Base-by-base conservation (phyloP, 37 sponge, comb jelly and placozoan species). In the Crambe crambe region DNA sequence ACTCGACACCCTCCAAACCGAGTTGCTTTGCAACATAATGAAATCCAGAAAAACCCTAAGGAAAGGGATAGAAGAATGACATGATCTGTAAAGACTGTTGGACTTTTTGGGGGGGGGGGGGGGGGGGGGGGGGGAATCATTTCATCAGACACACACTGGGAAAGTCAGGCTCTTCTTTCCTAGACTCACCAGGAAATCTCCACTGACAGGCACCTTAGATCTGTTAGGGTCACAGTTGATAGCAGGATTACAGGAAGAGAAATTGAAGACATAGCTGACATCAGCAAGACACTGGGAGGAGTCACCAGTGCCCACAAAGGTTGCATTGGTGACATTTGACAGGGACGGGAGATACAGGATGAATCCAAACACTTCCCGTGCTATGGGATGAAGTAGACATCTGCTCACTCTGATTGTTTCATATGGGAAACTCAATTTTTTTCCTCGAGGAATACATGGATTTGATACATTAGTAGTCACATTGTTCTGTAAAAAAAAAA, bases 11-110 rank as follows among this genome's bases (percentile, higher is more conserved):
- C 23, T 60, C 61, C 5, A 60, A 21, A 4, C 25, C 25, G 4
- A 60, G 17, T 6, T 26, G 17, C 61, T 60, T 4, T 60, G 67
- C 56, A 29, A 47, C 60, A 39, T 63, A 78, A 22, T 78, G 37
- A 41, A 78, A 65, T 22, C 42, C 42, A 40, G 79, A 78, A 65
- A 78, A 63, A 64, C 68, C 79, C 79, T 78, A 42, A 10, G 20
- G 25, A 35, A 26, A 17, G 9, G 23, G 29, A 17, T 27, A 62
- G 15, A 23, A 62, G n/a, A n/a, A n/a, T n/a, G n/a, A n/a, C n/a
- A n/a, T n/a, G n/a, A n/a, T n/a, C n/a, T n/a, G n/a, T n/a, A n/a
- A n/a, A n/a, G n/a, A n/a, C n/a, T n/a, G n/a, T n/a, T n/a, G n/a
- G n/a, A n/a, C n/a, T n/a, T n/a, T n/a, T n/a, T n/a, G n/a, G n/a